A percentile compares a stretch with the other conserved stretches of the same genome.
Conservation (phyloP, 2,113 vertebrate genomes). For the Dicaeum eximium region DNA sequence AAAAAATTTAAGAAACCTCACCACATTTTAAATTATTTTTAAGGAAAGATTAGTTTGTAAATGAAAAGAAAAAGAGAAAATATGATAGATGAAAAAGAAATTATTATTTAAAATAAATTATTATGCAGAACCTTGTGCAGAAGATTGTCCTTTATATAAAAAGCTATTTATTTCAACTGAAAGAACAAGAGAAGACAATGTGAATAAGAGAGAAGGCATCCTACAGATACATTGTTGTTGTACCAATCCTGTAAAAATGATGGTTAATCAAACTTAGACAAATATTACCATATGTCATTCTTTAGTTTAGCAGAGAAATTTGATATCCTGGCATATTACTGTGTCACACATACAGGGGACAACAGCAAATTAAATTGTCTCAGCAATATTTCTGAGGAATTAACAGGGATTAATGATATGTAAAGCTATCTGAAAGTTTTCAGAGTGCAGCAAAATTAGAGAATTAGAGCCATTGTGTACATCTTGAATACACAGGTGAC, state of each 20-base stretch:
- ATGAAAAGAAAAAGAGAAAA: not conserved
- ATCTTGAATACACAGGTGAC: not conserved
- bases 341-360: not conserved
- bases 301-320: not conserved
- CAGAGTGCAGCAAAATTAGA: not conserved
- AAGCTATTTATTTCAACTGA: not conserved
- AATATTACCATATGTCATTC: not conserved
- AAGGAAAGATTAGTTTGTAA: not conserved
- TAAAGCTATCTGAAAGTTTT: not conserved
- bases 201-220: not conserved
- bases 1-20: not conserved
- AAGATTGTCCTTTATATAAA: not conserved
- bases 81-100: not conserved
- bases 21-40: not conserved
- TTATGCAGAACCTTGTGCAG: not conserved
- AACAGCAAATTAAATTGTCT: not conserved
- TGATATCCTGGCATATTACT: not conserved
- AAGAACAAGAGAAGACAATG: not conserved
- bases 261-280: not conserved
- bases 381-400: not conserved
- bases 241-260: not conserved
- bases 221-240: not conserved
- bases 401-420: not conserved
- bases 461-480: not conserved
- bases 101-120: not conserved